phyloP scores from a whole-genome alignment of 2,797 vertebrate genomes.

The Gymnoscopelus microlampas region DNA sequence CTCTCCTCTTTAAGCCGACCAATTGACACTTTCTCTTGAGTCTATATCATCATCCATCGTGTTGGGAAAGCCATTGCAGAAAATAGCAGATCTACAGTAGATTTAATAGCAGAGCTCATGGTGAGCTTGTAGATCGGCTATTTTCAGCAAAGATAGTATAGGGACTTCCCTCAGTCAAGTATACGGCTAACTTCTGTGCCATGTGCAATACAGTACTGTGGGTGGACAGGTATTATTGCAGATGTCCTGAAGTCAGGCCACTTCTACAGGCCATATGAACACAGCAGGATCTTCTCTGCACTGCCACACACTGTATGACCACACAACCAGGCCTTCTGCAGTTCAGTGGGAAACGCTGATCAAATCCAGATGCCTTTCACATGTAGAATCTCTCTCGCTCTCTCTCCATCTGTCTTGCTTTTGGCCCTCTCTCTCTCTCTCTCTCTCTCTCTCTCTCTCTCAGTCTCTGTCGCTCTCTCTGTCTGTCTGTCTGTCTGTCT shows the following conservation, averaged over 20 bases:
- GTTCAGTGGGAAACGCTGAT: conserved; percentile 67
- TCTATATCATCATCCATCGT: neutral
- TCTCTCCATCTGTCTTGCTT: conserved; percentile 31
- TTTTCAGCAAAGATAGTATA: too few species aligned
- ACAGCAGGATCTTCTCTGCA: conserved; percentile 40
- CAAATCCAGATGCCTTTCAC: conserved; percentile 75
- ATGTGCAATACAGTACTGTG: neutral
- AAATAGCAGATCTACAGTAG: too few species aligned
- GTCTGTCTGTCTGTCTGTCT: neutral
- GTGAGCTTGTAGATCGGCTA: too few species aligned
- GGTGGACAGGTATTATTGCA: conserved; percentile 30
- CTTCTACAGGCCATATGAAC: conserved; percentile 35
- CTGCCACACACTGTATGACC: conserved; percentile 61
- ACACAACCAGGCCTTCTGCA: conserved; percentile 60
- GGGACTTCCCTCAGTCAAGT: too few species aligned
- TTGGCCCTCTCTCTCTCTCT: conserved; percentile 38
- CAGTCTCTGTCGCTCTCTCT: conserved; percentile 2
- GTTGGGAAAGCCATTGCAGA: too few species aligned
- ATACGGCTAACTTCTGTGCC: neutral
- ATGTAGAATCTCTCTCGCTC: conserved; percentile 41
- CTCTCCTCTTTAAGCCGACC: neutral
- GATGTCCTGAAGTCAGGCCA: conserved; percentile 46
- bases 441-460: conserved; percentile 16
- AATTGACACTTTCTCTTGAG: neutral
- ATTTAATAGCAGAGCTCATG: too few species aligned